Conservation (phyloP, 2,113 vertebrate genomes). For the Eurypyga helias region DNA sequence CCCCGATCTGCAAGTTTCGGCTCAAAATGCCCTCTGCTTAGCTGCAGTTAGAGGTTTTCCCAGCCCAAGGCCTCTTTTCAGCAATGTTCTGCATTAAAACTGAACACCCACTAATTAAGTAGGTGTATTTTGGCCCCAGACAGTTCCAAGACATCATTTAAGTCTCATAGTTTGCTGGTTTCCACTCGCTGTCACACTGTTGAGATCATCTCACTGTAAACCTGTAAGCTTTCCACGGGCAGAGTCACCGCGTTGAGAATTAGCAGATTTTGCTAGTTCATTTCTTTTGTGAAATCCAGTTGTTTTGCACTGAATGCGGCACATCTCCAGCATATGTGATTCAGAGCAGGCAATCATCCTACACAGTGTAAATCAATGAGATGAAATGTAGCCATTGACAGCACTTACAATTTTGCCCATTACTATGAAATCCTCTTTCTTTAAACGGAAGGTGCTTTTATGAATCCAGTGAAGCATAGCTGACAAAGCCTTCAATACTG, state of each 20-base stretch:
- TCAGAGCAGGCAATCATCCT: slow-evolving; percentile 47
- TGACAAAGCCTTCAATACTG: slow-evolving; percentile 22
- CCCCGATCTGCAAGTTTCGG: background rate
- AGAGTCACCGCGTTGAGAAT: background rate
- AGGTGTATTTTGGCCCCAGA: background rate
- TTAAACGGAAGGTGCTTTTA: slow-evolving; percentile 45
- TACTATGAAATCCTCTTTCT: slow-evolving; percentile 65
- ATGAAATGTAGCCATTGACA: slow-evolving; percentile 66
- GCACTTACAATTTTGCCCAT: slow-evolving; percentile 43
- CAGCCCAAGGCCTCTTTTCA: background rate
- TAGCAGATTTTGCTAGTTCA: background rate
- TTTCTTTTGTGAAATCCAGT: background rate
- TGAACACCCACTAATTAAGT: background rate
- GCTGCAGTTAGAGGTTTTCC: background rate
- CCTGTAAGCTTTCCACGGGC: background rate
- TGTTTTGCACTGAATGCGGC: background rate
- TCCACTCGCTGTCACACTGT: background rate
- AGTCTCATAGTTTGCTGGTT: background rate
- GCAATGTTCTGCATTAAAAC: background rate
- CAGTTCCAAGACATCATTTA: background rate
- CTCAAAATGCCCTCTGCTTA: background rate
- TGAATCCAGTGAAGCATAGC: slow-evolving; percentile 44
- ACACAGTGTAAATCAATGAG: slow-evolving; percentile 53
- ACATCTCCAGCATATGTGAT: background rate
- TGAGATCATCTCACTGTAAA: background rate